Evolutionary conservation across 2,888 invertebrate genomes (phyloP).

Genomic region (Agonopterix alstromeriana): DNA sequence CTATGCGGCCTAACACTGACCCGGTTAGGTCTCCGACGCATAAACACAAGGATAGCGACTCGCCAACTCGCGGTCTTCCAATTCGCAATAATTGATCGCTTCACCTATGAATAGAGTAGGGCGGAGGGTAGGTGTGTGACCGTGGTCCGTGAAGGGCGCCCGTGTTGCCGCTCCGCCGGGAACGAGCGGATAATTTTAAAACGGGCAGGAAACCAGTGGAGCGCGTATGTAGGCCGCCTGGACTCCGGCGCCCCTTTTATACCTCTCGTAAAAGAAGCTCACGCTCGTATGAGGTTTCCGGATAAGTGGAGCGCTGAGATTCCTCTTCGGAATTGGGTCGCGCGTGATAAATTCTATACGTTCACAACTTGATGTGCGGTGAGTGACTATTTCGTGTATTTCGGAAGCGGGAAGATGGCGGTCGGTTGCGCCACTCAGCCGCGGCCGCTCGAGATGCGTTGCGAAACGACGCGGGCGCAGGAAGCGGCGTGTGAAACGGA

Average conservation of each 20-base stretch:
- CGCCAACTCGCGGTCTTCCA: constrained; percentile 22
- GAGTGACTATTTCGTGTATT: constrained; percentile 33
- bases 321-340: constrained; percentile 52
- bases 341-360: constrained; percentile 40
- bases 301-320: constrained; percentile 62
- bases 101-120: constrained; percentile 11
- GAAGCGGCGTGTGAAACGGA: constrained; percentile 48
- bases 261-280: constrained; percentile 51
- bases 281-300: constrained; percentile 50
- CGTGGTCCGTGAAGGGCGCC: constrained; percentile 65
- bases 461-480: constrained; percentile 43
- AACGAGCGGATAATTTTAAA: constrained; percentile 65
- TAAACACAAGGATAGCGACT: constrained; percentile 60
- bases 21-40: constrained; percentile 60
- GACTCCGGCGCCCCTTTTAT: constrained; percentile 51
- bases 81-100: constrained; percentile 18
- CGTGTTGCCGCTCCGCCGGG: constrained; percentile 59
- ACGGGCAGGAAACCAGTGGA: constrained; percentile 65
- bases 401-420: constrained; percentile 42
- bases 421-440: constrained; percentile 34
- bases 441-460: constrained; percentile 31
- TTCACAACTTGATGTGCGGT: constrained; percentile 14
- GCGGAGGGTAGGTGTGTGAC: constrained; percentile 31
- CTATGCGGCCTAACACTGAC: constrained; percentile 75
- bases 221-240: constrained; percentile 67